Conservation (phyloP, 2,888 invertebrate genomes). For the Heteromurus nitidus region DNA sequence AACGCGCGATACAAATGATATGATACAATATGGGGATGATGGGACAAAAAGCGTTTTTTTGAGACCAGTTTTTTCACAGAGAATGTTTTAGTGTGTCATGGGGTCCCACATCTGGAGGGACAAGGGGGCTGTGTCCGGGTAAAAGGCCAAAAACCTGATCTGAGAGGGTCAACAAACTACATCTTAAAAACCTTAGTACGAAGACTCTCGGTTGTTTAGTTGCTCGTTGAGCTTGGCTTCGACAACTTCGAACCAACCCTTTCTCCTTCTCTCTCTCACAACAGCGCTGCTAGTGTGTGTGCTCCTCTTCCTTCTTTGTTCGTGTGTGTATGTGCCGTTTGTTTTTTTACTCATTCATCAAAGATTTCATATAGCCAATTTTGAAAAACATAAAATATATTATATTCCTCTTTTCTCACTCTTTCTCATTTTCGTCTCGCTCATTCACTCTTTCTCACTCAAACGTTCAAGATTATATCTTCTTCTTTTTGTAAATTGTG, state of each 20-base stretch:
- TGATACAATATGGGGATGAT: conserved; percentile 53
- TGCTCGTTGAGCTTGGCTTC: conserved; percentile 70
- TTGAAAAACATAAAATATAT: too few relatives aligned
- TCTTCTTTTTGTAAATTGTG: neutral
- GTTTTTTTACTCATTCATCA: neutral
- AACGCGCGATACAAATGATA: too few relatives aligned
- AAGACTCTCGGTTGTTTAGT: conserved; percentile 73
- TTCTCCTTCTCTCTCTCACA: conserved; percentile 20
- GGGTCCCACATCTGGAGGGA: conserved; percentile 72
- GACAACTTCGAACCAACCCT: conserved; percentile 50
- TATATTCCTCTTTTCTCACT: neutral
- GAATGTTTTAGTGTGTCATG: conserved; percentile 73
- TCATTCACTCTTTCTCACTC: neutral
- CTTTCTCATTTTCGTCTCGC: too few relatives aligned
- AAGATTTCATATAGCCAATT: neutral
- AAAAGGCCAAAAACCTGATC: conserved; percentile 73
- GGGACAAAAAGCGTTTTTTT: conserved; percentile 29
- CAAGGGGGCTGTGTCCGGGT: conserved; percentile 74
- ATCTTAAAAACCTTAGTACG: conserved; percentile 74
- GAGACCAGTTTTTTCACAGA: conserved; percentile 66
- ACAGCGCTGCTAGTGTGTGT: conserved; percentile 28
- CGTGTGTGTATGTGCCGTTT: neutral
- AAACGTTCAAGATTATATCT: neutral
- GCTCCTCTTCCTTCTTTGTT: conserved; percentile 19
- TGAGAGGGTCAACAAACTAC: conserved; percentile 74